These are phyloP conservation scores for Ernsta delagoae DNA, from an alignment of 2,888 invertebrate species.

Conservation along the genomic window DNA sequence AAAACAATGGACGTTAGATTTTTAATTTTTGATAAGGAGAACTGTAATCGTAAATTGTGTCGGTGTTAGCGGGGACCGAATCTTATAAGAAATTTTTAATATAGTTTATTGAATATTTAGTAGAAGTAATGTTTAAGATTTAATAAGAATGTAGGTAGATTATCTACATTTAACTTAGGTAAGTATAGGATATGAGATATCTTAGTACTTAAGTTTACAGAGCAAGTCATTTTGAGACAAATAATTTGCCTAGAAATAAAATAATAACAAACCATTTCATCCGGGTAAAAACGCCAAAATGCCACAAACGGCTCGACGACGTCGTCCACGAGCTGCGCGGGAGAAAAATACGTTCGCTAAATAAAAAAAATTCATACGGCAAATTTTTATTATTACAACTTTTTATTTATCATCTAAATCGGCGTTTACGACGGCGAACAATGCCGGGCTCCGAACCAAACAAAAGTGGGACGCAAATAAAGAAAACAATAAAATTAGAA, in stretches of 20 bases:
- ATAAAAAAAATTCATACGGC: constrained; percentile 51
- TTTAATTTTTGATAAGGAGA: constrained; percentile 10
- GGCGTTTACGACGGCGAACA: constrained; percentile 80
- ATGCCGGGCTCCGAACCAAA: constrained; percentile 81
- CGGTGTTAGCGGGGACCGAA: background rate
- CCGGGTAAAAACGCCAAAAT: constrained; percentile 34
- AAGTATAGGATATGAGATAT: too few relatives aligned
- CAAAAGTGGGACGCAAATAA: constrained; percentile 85
- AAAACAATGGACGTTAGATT: constrained; percentile 17
- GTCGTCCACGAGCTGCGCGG: constrained; percentile 37
- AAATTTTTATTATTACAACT: constrained; percentile 69
- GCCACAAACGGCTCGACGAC: background rate
- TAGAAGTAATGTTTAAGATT: too few relatives aligned
- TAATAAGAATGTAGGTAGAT: too few relatives aligned
- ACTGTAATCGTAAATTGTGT: background rate
- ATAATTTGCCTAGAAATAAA: too few relatives aligned
- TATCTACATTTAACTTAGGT: too few relatives aligned
- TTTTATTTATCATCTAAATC: constrained; percentile 85
- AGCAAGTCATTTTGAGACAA: too few relatives aligned
- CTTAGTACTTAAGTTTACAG: too few relatives aligned
- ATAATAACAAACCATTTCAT: too few relatives aligned
- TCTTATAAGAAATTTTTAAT: too few relatives aligned
- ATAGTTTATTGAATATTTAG: too few relatives aligned
- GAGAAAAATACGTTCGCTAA: constrained; percentile 49
- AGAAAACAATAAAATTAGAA: constrained; percentile 85